Evolutionary conservation across 2,113 vertebrate species (phyloP).

Genomic region (Osmerus eperlanus): DNA sequence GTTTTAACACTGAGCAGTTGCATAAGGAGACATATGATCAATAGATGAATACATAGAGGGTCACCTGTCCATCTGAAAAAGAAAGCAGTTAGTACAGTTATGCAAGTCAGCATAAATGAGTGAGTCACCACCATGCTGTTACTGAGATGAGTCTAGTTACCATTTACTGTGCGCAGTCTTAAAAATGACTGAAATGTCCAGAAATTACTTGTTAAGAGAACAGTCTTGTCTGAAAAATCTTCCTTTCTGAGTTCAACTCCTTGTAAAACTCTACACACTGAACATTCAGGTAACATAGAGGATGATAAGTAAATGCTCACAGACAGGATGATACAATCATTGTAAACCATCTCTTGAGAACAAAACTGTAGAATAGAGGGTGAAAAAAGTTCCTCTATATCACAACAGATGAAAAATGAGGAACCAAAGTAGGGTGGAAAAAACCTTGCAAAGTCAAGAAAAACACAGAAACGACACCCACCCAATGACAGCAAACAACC

Average conservation of each 20-base stretch:
- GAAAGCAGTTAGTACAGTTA: not conserved
- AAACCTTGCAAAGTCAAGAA: too few relatives aligned
- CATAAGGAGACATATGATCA: slow-evolving; percentile 12
- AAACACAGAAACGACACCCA: not conserved
- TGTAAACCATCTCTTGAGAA: not conserved
- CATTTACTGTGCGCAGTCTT: not conserved
- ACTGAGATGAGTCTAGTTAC: not conserved
- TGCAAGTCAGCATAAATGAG: not conserved
- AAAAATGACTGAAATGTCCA: not conserved
- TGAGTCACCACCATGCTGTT: slow-evolving; percentile 1
- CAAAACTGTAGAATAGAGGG: not conserved
- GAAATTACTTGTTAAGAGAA: not conserved
- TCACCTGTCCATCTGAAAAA: slow-evolving; percentile 5
- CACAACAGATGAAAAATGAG: too few relatives aligned
- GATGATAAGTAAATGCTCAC: not conserved
- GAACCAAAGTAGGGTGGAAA: too few relatives aligned
- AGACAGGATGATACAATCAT: not conserved
- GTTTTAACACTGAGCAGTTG: slow-evolving; percentile 27
- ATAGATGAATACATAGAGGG: not conserved
- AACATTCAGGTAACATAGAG: not conserved
- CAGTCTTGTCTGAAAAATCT: not conserved
- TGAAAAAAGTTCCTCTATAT: too few relatives aligned
- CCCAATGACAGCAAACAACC: not conserved
- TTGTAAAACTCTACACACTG: not conserved
- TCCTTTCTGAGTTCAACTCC: not conserved